Evolutionary conservation across 2,113 vertebrate genomes (phyloP).

Genomic region (Pitta sordida): DNA sequence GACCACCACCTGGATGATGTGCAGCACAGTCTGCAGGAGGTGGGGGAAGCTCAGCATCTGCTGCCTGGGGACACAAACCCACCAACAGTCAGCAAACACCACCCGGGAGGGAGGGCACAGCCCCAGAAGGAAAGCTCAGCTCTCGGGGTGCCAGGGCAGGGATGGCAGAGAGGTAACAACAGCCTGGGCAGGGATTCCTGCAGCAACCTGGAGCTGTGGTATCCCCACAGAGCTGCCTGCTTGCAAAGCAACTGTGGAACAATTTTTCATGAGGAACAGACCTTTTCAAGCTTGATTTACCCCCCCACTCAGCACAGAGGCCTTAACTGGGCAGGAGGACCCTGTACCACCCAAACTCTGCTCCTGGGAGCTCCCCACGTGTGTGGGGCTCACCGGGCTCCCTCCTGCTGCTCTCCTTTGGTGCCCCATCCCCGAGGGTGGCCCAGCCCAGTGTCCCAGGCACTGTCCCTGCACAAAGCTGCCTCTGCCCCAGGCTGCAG

Average conservation of each 20-base stretch:
- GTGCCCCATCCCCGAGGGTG: neutral
- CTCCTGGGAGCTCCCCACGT: neutral
- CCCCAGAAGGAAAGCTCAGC: neutral
- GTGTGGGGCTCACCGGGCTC: too few species aligned
- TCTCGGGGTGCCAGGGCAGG: neutral
- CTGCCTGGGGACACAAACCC: conserved; percentile 75
- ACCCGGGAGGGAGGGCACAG: neutral
- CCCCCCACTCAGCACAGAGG: neutral
- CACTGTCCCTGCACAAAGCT: neutral
- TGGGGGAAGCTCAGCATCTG: conserved; percentile 93
- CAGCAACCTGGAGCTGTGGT: neutral
- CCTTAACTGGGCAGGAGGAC: neutral
- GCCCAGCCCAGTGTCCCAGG: neutral
- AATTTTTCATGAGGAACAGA: neutral
- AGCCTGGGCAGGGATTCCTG: neutral
- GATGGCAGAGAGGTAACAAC: neutral
- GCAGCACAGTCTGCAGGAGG: conserved; percentile 88
- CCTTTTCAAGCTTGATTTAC: neutral
- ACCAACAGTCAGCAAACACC: neutral
- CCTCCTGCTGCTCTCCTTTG: neutral
- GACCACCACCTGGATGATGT: conserved; percentile 92
- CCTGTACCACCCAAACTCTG: neutral
- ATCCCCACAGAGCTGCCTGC: neutral
- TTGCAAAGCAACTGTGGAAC: neutral
- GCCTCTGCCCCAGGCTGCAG: neutral